Evolutionary conservation across 2,888 invertebrate species (phyloP), one percentile per base, ranked within the genome.

Genomic region (Allacma fusca): DNA sequence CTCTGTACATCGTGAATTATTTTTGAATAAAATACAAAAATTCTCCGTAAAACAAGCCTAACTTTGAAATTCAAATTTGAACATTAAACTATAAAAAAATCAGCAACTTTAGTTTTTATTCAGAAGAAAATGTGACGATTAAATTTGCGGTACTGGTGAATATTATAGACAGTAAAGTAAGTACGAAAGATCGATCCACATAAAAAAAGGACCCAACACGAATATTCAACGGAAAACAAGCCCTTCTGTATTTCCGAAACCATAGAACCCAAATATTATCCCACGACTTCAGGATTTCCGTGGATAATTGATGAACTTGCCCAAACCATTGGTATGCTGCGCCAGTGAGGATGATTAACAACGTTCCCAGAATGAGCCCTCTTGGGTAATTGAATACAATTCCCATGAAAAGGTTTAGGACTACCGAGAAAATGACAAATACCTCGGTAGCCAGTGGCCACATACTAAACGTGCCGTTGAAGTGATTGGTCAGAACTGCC

Each of bases 141-240:
- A 68, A 40, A 68, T 68, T 68, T 40, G 68, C 21, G 2, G 68
- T 34, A n/a, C n/a, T n/a, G 0, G 40, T 1, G 5, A 68, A 40
- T 5, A 68, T 40, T 21, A 68, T 34, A 19, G 40, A 5, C 40
- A 68, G 19, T 5, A 68, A 19, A 21, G 68, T 68, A 16, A 68
- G 43, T 1, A 29, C 7, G 9, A 68, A 23, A 13, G 34, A 29
- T 23, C 21, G 34, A 29, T 68, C 68, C 12, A 29, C 68, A 40
- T n/a, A 68, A 23, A 40, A 68, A 40, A 68, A 68, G 0, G 40
- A 40, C n/a, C 68, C 68, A 13, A 68, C 28, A 1, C 40, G 5
- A 12, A 68, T 40, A n/a, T 21, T 16, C 23, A 68, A 23, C 1
- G 68, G 43, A 28, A 40, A 7, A 23, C 68, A 40, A 23, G 68